Percentiles rank a stretch among this genome's conserved stretches.
phyloP scores from a whole-genome alignment of 2,113 vertebrate species.

The Rostratula benghalensis region DNA sequence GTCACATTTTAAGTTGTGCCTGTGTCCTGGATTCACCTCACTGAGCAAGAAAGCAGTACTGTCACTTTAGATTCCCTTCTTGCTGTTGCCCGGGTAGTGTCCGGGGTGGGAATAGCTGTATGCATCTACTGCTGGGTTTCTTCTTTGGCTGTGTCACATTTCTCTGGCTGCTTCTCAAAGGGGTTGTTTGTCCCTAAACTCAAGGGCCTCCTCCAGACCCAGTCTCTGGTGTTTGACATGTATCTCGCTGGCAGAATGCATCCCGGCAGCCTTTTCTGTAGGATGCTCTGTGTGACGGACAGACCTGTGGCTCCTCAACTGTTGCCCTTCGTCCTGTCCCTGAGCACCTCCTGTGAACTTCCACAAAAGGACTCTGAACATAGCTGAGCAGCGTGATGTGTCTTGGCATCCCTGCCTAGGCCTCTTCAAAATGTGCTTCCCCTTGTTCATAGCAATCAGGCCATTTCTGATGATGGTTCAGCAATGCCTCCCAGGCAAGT shows the following conservation, averaged over 20 bases:
- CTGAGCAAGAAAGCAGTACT: background rate
- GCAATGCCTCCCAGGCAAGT: constrained; percentile 55
- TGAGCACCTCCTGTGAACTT: constrained; percentile 19
- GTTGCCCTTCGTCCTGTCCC: constrained; percentile 30
- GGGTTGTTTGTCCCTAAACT: background rate
- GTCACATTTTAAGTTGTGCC: constrained; percentile 19
- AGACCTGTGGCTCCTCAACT: constrained; percentile 7
- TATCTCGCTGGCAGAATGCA: background rate
- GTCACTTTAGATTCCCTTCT: constrained; percentile 41
- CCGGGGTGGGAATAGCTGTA: constrained; percentile 2
- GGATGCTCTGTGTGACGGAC: background rate
- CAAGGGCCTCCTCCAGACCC: background rate
- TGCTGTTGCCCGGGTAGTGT: background rate
- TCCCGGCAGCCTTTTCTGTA: background rate
- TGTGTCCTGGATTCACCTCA: constrained; percentile 16
- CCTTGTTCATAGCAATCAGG: constrained; percentile 62
- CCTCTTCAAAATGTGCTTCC: constrained; percentile 57
- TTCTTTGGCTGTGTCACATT: accelerated
- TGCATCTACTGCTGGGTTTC: background rate
- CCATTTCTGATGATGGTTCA: constrained; percentile 55
- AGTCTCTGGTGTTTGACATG: accelerated
- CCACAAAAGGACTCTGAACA: constrained; percentile 10
- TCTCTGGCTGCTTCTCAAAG: background rate
- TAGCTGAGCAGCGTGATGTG: background rate
- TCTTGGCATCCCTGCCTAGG: constrained; percentile 58